A percentile compares a stretch with the other conserved stretches of the same genome.
phyloP scores from a whole-genome alignment of 1,140 invertebrate species.

The Caenorhabditis elegans region WBcel235 BX284605.5:13532001-13532500 shows the following conservation, averaged over 20 bases:
- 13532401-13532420: too few relatives aligned
- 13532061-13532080: conserved; percentile 14
- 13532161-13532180: background rate
- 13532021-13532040: conserved; percentile 22
- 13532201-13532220: background rate
- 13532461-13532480: background rate
- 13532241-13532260: conserved; percentile 43
- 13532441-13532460: too few relatives aligned
- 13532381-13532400: too few relatives aligned
- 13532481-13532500: conserved; percentile 12
- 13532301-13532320: conserved; percentile 27
- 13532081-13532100: conserved; percentile 37
- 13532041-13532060: conserved; percentile 16
- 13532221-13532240: conserved; percentile 3
- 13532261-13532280: conserved; percentile 44
- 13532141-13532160: conserved; percentile 40
- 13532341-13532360: conserved; percentile 28
- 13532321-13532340: conserved; percentile 51
- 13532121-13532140: conserved; percentile 52
- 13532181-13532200: background rate
- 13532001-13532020: too few relatives aligned
- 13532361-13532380: background rate
- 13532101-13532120: background rate
- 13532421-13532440: too few relatives aligned
- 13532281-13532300: conserved; percentile 36